Base-by-base conservation (phyloP, 2,113 vertebrate species). In the pig (Sus scrofa) region DNA sequence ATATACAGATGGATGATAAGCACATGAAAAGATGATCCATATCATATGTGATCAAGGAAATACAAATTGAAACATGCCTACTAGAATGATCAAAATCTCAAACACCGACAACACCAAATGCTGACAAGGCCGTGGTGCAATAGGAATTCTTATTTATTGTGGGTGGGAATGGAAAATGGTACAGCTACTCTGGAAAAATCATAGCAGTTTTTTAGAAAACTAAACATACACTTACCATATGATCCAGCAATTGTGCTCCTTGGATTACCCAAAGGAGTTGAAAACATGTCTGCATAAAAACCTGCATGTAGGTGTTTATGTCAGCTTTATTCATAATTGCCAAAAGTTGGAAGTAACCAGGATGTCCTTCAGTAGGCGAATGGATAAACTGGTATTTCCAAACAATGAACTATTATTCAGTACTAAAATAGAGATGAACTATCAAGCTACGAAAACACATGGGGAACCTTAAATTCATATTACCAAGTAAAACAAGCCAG, bases 11-110 rank as follows among this genome's bases (percentile, higher is more conserved):
- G 65, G 75, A 34, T 68, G 79, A 81, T 32, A 67, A 70, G 50
- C 26, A 68, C 44, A 70, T 39, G 26, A 44, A 44, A 44, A 44
- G 44, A 44, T 44, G 44, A 44, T 44, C 44, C 44, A 44, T 44
- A 44, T n/a, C 26, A 68, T 86, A 86, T 16, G 63, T 68, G n/a
- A 79, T 90, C 63, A 90, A 63, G 52, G 50, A 81, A 90, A 90
- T 39, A 52, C 50, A 70, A 81, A 70, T 68, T 70, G 79, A 68
- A 68, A 54, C 58, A 70, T 34, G 70, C 34, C 65, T n/a, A 82
- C 32, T 71, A 71, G 65, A 91, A 44, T 70, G 63, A 63, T 20
- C 88, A 70, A 81, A 86, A 71, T 82, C 52, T 65, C 14, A 70
- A 82, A 82, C 14, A 91, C 27, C 58, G 50, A 81, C 34, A 58